Conservation (phyloP, 1,140 invertebrate genomes). For the Panagrolaimus sp. region DNA sequence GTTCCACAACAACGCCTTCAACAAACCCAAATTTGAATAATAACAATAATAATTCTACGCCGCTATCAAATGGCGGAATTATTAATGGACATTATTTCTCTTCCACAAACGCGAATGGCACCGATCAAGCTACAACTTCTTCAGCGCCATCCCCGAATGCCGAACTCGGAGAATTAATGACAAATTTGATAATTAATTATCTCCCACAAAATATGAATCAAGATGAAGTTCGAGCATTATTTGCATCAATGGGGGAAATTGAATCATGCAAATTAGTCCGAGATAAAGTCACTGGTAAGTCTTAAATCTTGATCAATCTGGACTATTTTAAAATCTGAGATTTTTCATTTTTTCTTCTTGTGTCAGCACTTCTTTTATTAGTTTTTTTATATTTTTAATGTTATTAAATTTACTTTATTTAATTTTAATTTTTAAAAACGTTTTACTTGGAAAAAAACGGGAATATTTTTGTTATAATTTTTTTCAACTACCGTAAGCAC, state of each 20-base stretch:
- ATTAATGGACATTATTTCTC: neutral
- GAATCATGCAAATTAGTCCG: constrained; percentile 97
- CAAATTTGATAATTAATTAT: constrained; percentile 99
- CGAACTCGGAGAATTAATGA: constrained; percentile 44
- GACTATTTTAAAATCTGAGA: neutral
- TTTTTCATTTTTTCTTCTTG: constrained; percentile 18
- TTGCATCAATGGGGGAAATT: constrained; percentile 94
- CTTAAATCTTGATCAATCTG: neutral
- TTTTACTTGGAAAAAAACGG: too few species aligned
- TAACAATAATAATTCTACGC: too few species aligned
- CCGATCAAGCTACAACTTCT: constrained; percentile 10
- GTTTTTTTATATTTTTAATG: constrained; percentile 22
- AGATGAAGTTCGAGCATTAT: constrained; percentile 75
- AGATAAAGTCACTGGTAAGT: constrained; percentile 87
- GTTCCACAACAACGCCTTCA: too few species aligned
- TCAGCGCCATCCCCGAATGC: constrained; percentile 1
- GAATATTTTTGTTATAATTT: constrained; percentile 17
- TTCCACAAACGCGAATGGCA: neutral
- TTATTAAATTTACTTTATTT: constrained; percentile 17
- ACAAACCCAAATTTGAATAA: neutral
- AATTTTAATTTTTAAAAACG: neutral
- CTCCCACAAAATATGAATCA: constrained; percentile 98
- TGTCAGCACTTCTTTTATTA: constrained; percentile 30
- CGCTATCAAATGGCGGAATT: neutral
- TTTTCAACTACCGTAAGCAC: too few species aligned